Evolutionary conservation across 2,888 invertebrate genomes (phyloP).

Genomic region (Phragmatobia fuliginosa): DNA sequence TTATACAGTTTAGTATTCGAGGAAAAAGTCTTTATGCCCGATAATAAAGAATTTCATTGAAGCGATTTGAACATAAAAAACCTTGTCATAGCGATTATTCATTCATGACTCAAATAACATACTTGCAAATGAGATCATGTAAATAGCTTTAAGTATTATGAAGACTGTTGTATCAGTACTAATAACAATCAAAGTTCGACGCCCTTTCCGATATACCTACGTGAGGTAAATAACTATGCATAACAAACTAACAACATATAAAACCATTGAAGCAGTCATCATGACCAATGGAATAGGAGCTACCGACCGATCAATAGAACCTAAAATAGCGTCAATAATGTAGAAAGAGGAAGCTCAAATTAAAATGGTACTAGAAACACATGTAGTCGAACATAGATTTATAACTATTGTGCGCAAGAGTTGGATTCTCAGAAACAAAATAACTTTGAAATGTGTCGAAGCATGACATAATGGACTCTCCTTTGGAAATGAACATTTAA

Average conservation of each 20-base stretch:
- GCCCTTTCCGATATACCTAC: constrained; percentile 51
- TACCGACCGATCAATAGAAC: constrained; percentile 54
- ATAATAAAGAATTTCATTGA: constrained; percentile 34
- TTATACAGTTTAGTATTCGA: neutral
- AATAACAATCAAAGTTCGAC: constrained; percentile 58
- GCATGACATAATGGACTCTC: constrained; percentile 57
- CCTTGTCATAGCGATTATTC: constrained; percentile 40
- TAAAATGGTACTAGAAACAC: constrained; percentile 58
- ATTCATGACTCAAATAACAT: constrained; percentile 52
- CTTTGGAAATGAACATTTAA: constrained; percentile 43
- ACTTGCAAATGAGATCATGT: constrained; percentile 59
- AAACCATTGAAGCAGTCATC: constrained; percentile 65
- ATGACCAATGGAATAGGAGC: constrained; percentile 63
- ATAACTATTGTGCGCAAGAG: constrained; percentile 64
- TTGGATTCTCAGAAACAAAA: constrained; percentile 69
- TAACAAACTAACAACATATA: constrained; percentile 71
- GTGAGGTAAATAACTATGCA: constrained; percentile 68
- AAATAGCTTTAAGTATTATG: constrained; percentile 50
- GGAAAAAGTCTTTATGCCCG: neutral
- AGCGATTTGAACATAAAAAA: constrained; percentile 32
- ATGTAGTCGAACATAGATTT: constrained; percentile 62
- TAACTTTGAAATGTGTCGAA: constrained; percentile 64
- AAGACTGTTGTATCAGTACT: constrained; percentile 55
- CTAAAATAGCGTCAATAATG: constrained; percentile 42
- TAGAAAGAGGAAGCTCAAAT: constrained; percentile 58